A percentile compares a stretch with the other conserved stretches of the same genome.
phyloP scores from a whole-genome alignment of 2,113 vertebrate genomes.

The Sphyrna mokarran region DNA sequence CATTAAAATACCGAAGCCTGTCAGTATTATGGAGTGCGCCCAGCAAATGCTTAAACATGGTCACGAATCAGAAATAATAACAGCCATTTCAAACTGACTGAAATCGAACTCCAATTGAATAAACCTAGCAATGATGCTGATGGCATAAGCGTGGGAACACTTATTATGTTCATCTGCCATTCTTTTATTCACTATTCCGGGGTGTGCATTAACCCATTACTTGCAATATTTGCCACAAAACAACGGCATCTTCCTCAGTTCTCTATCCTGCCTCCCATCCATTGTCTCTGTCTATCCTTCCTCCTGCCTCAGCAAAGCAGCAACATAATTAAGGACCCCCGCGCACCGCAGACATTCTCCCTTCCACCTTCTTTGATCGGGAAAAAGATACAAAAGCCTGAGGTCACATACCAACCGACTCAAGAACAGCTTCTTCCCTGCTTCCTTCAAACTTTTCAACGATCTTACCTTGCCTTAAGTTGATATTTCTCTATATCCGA shows the following conservation, averaged over 20 bases:
- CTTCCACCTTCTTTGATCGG: too few relatives aligned
- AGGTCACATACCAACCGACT: too few relatives aligned
- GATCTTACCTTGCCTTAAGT: too few relatives aligned
- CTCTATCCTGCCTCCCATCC: too few relatives aligned
- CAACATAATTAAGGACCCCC: too few relatives aligned
- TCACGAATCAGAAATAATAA: conserved; percentile 14
- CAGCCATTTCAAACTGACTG: background rate
- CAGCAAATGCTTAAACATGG: background rate
- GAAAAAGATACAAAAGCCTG: too few relatives aligned
- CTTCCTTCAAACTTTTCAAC: too few relatives aligned
- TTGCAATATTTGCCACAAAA: background rate
- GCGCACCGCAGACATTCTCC: too few relatives aligned
- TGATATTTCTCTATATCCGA: too few relatives aligned
- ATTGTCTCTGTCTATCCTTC: too few relatives aligned
- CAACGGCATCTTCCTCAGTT: background rate
- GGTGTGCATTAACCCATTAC: background rate
- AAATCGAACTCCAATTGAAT: background rate
- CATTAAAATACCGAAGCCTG: background rate
- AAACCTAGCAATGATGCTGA: background rate
- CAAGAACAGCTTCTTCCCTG: too few relatives aligned
- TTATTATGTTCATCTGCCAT: background rate
- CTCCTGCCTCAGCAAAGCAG: too few relatives aligned
- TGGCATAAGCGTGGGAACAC: conserved; percentile 1
- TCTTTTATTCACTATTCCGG: background rate
- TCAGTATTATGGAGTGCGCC: background rate